A percentile compares a stretch with the other conserved stretches of the same genome.
phyloP scores from a whole-genome alignment of 2,113 vertebrate genomes.

The Petaurus breviceps region DNA sequence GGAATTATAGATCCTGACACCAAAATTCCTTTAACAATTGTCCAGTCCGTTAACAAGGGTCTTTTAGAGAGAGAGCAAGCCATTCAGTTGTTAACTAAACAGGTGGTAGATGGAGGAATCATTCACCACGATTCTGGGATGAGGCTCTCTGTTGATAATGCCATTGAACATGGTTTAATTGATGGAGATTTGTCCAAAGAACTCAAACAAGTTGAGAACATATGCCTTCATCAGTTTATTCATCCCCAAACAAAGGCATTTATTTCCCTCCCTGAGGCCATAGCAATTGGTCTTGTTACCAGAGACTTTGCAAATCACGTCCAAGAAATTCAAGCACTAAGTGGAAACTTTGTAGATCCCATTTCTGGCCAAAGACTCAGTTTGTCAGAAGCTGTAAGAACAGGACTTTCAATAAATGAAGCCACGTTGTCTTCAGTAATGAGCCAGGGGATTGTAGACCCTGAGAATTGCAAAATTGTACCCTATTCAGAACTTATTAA shows the following conservation, averaged over 20 bases:
- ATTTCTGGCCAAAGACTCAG: constrained; percentile 83
- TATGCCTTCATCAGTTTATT: constrained; percentile 80
- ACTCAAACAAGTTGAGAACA: constrained; percentile 86
- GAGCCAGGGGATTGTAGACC: constrained; percentile 86
- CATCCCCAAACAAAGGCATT: constrained; percentile 82
- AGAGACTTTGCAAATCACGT: constrained; percentile 79
- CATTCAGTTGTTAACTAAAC: constrained; percentile 86
- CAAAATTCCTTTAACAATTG: constrained; percentile 85
- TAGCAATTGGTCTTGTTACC: constrained; percentile 68
- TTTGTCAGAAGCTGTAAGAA: constrained; percentile 83
- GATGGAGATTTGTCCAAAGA: constrained; percentile 82
- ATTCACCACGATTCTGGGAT: constrained; percentile 92
- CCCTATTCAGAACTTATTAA: constrained; percentile 92
- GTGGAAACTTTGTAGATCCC: constrained; percentile 81
- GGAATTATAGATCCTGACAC: constrained; percentile 90
- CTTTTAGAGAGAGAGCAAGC: constrained; percentile 86
- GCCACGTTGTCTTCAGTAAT: constrained; percentile 79
- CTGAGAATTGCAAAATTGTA: constrained; percentile 85
- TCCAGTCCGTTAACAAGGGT: constrained; percentile 86
- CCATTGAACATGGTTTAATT: constrained; percentile 87
- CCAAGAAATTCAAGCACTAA: constrained; percentile 81
- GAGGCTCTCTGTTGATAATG: constrained; percentile 89
- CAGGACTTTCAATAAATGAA: constrained; percentile 84
- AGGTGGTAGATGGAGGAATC: constrained; percentile 93
- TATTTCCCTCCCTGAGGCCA: constrained; percentile 83